A percentile compares a stretch with the other conserved stretches of the same genome.
phyloP scores from a whole-genome alignment of 2,113 vertebrate genomes.

The Sus scrofa region T2T-Sscrofa CM000814.6:69887501-69888000 shows the following conservation, averaged over 20 bases:
- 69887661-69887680: constrained; percentile 2
- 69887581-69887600: too few species aligned
- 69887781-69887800: not conserved
- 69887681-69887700: constrained; percentile 39
- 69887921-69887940: not conserved
- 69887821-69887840: not conserved
- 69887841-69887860: not conserved
- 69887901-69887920: not conserved
- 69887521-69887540: too few species aligned
- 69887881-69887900: not conserved
- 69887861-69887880: not conserved
- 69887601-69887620: too few species aligned
- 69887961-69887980: too few species aligned
- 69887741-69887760: not conserved
- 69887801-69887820: not conserved
- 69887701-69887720: not conserved
- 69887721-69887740: not conserved
- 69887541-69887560: too few species aligned
- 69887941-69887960: too few species aligned
- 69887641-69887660: too few species aligned
- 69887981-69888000: too few species aligned
- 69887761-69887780: not conserved
- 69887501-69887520: too few species aligned
- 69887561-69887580: too few species aligned
- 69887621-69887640: too few species aligned